Percentiles rank a stretch among this genome's conserved stretches.
These are phyloP conservation scores for Himalopsyche japonica DNA, from an alignment of 2,888 invertebrate species.

Conservation along the genomic window DNA sequence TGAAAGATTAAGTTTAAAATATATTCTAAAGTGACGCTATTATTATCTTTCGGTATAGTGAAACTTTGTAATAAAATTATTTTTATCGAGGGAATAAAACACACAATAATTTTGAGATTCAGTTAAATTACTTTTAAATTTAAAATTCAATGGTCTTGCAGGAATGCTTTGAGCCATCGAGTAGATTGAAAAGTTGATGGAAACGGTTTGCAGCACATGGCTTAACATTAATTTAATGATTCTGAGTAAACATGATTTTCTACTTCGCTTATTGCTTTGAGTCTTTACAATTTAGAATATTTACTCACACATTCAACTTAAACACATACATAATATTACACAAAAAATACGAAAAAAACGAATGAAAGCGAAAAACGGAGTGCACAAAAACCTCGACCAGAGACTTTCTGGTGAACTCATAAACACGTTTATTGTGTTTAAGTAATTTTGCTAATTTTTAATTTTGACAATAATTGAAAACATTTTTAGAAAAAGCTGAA, in stretches of 20 bases:
- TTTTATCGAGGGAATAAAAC: neutral
- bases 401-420: too few species aligned
- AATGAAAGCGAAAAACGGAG: too few species aligned
- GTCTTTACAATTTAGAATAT: neutral
- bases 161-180: neutral
- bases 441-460: too few species aligned
- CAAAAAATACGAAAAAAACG: too few species aligned
- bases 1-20: neutral
- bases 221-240: neutral
- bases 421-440: too few species aligned
- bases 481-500: too few species aligned
- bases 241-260: neutral
- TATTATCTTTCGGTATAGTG: neutral
- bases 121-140: neutral
- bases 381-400: too few species aligned
- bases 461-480: too few species aligned
- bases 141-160: neutral
- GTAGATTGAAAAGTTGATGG: neutral
- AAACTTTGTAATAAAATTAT: neutral
- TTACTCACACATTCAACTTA: neutral
- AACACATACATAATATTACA: too few species aligned
- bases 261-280: neutral
- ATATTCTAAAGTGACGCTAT: neutral
- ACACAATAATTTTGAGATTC: neutral
- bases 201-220: neutral